Conservation (phyloP, 2,113 vertebrate species). For the Rhinoptilus africanus region DNA sequence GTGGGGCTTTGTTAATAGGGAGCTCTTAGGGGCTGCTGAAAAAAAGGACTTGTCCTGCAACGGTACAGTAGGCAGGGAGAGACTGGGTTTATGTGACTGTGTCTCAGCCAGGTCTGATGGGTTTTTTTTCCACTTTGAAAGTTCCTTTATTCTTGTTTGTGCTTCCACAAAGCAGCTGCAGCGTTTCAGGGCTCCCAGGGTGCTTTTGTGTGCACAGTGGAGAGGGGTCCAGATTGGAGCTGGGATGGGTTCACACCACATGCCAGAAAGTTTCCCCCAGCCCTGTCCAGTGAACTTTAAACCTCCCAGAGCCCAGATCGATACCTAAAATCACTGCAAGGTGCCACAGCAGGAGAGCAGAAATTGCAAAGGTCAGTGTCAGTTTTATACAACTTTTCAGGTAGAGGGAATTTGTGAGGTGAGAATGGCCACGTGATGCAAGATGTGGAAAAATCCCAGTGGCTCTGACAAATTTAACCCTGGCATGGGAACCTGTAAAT, state of each 20-base stretch:
- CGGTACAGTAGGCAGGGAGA: neutral
- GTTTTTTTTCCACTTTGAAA: neutral
- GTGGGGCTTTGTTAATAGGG: neutral
- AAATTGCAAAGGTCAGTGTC: neutral
- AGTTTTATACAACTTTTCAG: neutral
- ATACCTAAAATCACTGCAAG: neutral
- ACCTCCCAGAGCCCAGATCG: neutral
- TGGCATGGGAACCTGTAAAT: neutral
- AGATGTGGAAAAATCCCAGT: neutral
- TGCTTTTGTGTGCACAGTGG: neutral
- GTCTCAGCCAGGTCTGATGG: conserved; percentile 9
- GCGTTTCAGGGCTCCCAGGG: neutral
- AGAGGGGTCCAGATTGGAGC: neutral
- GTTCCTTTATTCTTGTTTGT: conserved; percentile 21
- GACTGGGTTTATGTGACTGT: neutral
- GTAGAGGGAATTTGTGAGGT: neutral
- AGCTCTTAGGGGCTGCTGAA: neutral
- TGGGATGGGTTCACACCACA: neutral
- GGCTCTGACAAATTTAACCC: neutral
- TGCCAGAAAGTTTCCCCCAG: neutral
- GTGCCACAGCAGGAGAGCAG: neutral
- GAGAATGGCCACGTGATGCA: neutral
- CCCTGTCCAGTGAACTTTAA: neutral
- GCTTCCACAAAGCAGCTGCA: neutral
- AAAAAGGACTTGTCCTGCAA: conserved; percentile 32